Evolutionary conservation across 92 coral and sea anemone species (phyloP), one percentile per base, ranked within the genome.

Genomic region (Muricea muricata): DNA sequence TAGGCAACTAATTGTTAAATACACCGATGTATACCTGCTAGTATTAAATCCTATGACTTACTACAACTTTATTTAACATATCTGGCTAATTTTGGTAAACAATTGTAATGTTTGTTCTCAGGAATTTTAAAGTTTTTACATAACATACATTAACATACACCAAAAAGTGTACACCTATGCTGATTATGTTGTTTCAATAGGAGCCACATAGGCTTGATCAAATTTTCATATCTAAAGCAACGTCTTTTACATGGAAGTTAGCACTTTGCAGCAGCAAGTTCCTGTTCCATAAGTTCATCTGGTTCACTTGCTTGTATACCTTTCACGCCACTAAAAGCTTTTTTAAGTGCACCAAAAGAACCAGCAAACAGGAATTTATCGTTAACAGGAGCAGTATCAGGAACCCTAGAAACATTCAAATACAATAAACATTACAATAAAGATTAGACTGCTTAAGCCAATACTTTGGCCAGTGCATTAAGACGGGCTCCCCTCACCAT

Each of bases 341-440:
- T 87, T 83, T 87, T 91, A 70, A 91, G 13, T 6, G 87, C 82
- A 60, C 71, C 91, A 56, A 83, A 87, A 1, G 87, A 78, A 42
- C 87, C 73, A 20, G 89, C 89, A 73, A 84, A 91, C 18, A 87
- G 61, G 91, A 91, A 87, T 82, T 91, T 91, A 26, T 84, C 26
- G 1, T 78, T 79, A 0, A 84, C 83, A 42, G 35, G 15, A 13
- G 76, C 55, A 6, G 69, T 69, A 56, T 91, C 93, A 12, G 79
- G 63, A 48, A 80, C 76, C 91, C 93, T 91, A 66, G 20, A 35
- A 32, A n/a, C 8, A 4, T 45, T 45, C 23, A 23, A 55, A 20
- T 33, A 55, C 28, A 78, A 29, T 30, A 24, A 17, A 71, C 15
- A 9, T 40, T 7, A 21, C n/a, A 28, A 17, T 15, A n/a, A n/a